Percentiles rank a stretch among this genome's conserved stretches.
Evolutionary conservation across 2,113 vertebrate genomes (phyloP).

Genomic region (Myodes glareolus): DNA sequence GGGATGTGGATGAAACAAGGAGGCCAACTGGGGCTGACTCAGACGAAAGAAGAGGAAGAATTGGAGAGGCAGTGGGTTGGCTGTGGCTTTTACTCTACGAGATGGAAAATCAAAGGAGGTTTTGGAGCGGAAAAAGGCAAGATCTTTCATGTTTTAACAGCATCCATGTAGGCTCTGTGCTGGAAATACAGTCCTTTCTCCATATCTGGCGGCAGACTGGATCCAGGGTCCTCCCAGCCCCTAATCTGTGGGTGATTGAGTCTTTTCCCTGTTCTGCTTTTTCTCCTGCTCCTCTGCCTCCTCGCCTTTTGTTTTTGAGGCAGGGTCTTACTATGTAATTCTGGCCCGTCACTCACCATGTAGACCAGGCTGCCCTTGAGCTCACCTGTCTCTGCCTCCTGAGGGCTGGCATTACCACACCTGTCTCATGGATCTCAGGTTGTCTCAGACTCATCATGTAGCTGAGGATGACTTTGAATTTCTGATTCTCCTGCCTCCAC

Average conservation of each 20-base stretch:
- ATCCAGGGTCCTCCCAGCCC: not conserved
- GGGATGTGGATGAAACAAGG: not conserved
- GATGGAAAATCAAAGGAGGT: not conserved
- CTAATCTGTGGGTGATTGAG: not conserved
- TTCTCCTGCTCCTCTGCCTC: not conserved
- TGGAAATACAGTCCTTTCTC: not conserved
- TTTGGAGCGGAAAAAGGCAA: conserved; percentile 13
- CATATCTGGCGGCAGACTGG: not conserved
- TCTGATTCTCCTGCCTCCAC: not conserved
- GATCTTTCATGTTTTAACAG: conserved; percentile 22
- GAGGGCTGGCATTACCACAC: not conserved
- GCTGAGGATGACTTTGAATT: not conserved
- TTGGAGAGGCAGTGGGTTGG: not conserved
- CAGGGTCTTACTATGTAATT: not conserved
- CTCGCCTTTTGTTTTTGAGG: not conserved
- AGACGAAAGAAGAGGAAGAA: not conserved
- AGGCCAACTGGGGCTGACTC: not conserved
- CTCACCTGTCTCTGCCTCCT: not conserved
- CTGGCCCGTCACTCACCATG: not conserved
- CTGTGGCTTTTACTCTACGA: not conserved
- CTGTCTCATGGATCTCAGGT: not conserved
- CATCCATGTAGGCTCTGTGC: not conserved
- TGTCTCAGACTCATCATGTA: not conserved
- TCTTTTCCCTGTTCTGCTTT: not conserved
- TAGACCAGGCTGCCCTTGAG: not conserved